Conservation (phyloP, 2,888 invertebrate species). For the Diarsia mendica region DNA sequence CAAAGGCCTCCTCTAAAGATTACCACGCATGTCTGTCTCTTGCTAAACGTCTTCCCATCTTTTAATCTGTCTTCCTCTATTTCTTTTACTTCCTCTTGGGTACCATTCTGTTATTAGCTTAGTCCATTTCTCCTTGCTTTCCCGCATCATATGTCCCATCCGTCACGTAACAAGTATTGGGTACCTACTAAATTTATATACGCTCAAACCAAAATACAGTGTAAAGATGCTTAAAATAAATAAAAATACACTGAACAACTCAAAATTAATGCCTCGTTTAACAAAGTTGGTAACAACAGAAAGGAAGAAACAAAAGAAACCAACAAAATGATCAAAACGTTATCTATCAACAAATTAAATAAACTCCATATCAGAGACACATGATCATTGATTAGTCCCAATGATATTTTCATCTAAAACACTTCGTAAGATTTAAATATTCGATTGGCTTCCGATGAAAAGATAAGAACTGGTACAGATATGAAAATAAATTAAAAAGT, state of each 20-base stretch:
- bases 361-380: conserved; percentile 14
- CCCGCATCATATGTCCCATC: too few species aligned
- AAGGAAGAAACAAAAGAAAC: neutral
- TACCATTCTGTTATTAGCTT: too few species aligned
- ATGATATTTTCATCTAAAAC: conserved; percentile 29
- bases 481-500: conserved; percentile 9
- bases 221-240: too few species aligned
- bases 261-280: neutral
- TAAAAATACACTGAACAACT: neutral
- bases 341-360: conserved; percentile 39
- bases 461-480: conserved; percentile 17
- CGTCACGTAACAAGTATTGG: neutral
- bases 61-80: too few species aligned
- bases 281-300: neutral
- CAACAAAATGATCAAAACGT: neutral
- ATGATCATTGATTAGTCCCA: conserved; percentile 26
- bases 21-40: too few species aligned
- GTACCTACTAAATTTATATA: neutral
- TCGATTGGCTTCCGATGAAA: conserved; percentile 27
- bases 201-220: too few species aligned
- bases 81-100: too few species aligned
- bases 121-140: too few species aligned
- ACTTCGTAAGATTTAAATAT: conserved; percentile 34
- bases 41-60: too few species aligned
- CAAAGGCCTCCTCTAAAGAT: too few species aligned